Base-by-base conservation (phyloP, 30 jellyfish, hydroid and myxozoan species). In the Cassiopea andromeda region DNA sequence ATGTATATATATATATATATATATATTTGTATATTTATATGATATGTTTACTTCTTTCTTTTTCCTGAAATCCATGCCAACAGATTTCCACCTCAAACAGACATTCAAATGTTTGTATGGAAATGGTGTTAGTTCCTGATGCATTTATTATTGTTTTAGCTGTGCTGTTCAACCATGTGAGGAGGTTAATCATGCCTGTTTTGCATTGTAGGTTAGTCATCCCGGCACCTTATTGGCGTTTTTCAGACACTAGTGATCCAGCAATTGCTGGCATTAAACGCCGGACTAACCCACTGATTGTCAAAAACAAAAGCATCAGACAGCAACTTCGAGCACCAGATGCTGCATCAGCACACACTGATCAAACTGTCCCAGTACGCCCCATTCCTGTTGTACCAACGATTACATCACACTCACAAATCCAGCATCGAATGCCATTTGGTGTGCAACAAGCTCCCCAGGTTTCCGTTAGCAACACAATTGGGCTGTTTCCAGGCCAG, bases 251-350 rank as follows among this genome's bases (percentile, higher is more conserved):
- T 68, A 92, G 83, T 44, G 98, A 97, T 17, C 89, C 86, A 9
- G 15, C 84, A 5, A 86, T 94, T 16, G 64, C 97, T 19, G 98
- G 98, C 44, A 87, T 94, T 10, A 97, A 81, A 54, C 61, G 94
- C 44, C 80, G 97, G 60, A 88, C 94, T 7, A 80, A n/a, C 69
- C 97, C 98, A 8, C 60, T 87, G 47, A 69, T 79, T 57, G 86
- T 94, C 16, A 91, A 76, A 48, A 94, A 84, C 84, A 82, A 72
- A 82, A 77, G 80, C 64, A 70, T 92, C 68, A 81, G 81, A 49
- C 48, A 82, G 7, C 69, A 67, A 1, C 64, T 71, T 15, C 87
- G 88, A 12, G 82, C 45, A 18, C 97, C 97, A 1, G 84, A 78
- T 87, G 75, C 49, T 12, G 19, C 87, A 12, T 46, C 89, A 0